Evolutionary conservation across 2,888 invertebrate species (phyloP), one percentile per base, ranked within the genome.

Genomic region (Leptopterna dolabrata): DNA sequence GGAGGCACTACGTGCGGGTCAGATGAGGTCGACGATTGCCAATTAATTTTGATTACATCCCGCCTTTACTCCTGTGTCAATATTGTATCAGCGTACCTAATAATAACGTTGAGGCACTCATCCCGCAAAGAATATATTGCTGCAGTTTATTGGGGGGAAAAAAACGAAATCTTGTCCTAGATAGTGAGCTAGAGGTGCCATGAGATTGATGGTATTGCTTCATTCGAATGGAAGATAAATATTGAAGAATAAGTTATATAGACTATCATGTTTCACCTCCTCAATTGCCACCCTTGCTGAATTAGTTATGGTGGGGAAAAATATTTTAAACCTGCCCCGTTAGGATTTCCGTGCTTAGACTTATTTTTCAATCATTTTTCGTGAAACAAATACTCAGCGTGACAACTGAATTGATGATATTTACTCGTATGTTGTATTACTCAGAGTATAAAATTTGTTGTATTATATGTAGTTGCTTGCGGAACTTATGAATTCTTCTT

Each of bases 11-110:
- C 85, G 85, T 85, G 85, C 43, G 71, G 85, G 76, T 71, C 73
- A 45, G 45, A 19, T 3, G 16, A 30, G 85, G 73, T 85, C 85
- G 85, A 85, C 47, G 85, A 85, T 85, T 85, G 85, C 85, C 85
- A 85, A 85, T 85, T 85, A 85, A 85, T 85, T 85, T 85, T 85
- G 85, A 85, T 85, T 85, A 85, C 85, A 78, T 43, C 41, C 45
- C 24, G 27, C 41, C 24, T 7, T 78, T 45, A 45, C 78, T 78
- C 78, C 41, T 45, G 45, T 78, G 78, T 78, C 45, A 78, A 78
- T 78, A 78, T 45, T 78, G 76, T 78, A 78, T 78, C 78, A 78
- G 41, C 27, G 78, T n/a, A n/a, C n/a, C n/a, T 78, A 78, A 78
- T 78, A 78, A 78, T 45, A 78, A 73, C 43, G 41, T 78, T 45